These are phyloP conservation scores for Aspidapion aeneum DNA, from an alignment of 2,888 invertebrate species.

Conservation along the genomic window DNA sequence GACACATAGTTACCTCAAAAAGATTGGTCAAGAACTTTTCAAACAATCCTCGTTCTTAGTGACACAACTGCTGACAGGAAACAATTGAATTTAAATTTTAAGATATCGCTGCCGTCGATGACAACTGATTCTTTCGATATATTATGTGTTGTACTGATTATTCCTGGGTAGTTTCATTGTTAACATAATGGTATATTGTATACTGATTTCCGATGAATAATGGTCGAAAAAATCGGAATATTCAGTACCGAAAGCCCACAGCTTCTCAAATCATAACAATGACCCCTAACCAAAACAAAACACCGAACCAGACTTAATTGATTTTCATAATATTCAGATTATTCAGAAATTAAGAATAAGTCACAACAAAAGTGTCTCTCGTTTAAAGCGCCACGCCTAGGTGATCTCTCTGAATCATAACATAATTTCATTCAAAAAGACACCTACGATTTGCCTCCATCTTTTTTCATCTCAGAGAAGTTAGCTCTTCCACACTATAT, in stretches of 20 bases:
- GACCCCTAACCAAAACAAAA: neutral
- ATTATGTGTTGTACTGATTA: too few species aligned
- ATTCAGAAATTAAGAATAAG: constrained; percentile 28
- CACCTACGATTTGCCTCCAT: constrained; percentile 28
- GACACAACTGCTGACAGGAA: too few species aligned
- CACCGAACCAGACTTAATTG: constrained; percentile 12
- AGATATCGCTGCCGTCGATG: too few species aligned
- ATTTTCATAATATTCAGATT: constrained; percentile 29
- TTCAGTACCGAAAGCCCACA: neutral
- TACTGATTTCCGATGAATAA: neutral
- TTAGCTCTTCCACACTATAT: neutral
- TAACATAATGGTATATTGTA: neutral
- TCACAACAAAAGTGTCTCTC: constrained; percentile 14
- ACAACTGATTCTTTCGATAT: too few species aligned
- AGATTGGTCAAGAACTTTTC: too few species aligned
- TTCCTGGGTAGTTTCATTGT: neutral
- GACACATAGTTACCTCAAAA: too few species aligned
- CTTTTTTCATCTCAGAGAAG: neutral
- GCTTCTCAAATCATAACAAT: neutral
- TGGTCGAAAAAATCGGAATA: neutral
- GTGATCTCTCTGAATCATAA: constrained; percentile 35
- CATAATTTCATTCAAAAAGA: constrained; percentile 35
- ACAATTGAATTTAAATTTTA: too few species aligned
- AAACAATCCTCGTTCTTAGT: too few species aligned
- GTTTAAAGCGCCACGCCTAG: constrained; percentile 19